These are phyloP conservation scores for Acanthopagrus latus DNA, from an alignment of 2,797 vertebrate genomes.

Conservation along the genomic window DNA sequence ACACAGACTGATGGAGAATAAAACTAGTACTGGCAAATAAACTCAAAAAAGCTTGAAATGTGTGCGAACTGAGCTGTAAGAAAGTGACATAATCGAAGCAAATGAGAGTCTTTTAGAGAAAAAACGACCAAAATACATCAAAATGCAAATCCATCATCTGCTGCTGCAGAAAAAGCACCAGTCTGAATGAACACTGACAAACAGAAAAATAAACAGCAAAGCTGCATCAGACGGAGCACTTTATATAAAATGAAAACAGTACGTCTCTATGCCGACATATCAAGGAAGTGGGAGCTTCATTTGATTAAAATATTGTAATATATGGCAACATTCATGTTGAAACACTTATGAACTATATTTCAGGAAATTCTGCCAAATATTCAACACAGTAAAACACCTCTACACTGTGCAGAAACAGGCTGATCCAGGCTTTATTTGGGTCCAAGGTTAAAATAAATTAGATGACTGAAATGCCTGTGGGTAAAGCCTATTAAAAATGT, in stretches of 20 bases:
- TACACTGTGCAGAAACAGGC: neutral
- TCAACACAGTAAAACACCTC: neutral
- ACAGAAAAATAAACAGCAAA: neutral
- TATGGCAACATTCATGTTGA: neutral
- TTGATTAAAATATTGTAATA: neutral
- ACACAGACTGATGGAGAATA: constrained; percentile 15
- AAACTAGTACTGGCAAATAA: constrained; percentile 19
- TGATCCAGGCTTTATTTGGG: neutral
- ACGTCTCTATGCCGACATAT: neutral
- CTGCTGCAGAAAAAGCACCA: neutral
- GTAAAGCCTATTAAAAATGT: constrained; percentile 10
- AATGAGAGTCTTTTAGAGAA: constrained; percentile 21
- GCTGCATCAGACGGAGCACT: neutral
- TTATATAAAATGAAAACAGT: neutral
- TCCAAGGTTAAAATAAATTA: constrained; percentile 10
- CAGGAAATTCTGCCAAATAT: neutral
- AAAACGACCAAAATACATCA: constrained; percentile 18
- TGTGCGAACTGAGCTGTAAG: constrained; percentile 7
- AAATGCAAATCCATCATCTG: constrained; percentile 28
- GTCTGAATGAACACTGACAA: neutral
- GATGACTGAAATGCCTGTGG: constrained; percentile 17
- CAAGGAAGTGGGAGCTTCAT: neutral
- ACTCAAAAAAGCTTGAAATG: constrained; percentile 18
- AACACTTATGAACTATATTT: neutral
- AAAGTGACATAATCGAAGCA: constrained; percentile 31